These are phyloP conservation scores for Tridacna crocea DNA, from an alignment of 2,888 invertebrate genomes.

Conservation along the genomic window DNA sequence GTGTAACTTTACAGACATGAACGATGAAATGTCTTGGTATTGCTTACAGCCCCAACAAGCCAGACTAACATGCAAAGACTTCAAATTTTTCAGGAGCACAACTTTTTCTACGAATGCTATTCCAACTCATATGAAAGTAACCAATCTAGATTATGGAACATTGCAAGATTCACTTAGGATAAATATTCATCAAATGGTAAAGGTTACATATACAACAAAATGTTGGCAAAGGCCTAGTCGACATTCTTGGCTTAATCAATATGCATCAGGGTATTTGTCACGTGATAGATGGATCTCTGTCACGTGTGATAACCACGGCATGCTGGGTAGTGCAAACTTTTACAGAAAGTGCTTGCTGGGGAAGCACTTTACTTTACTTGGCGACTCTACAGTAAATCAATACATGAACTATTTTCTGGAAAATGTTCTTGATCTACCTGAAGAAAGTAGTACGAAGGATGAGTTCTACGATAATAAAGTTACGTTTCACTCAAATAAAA, in stretches of 20 bases:
- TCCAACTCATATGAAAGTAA: constrained; percentile 24
- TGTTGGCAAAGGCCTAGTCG: constrained; percentile 14
- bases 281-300: constrained; percentile 3
- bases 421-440: constrained; percentile 15
- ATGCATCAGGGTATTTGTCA: constrained; percentile 35
- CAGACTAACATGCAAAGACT: constrained; percentile 25
- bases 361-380: constrained; percentile 38
- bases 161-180: constrained; percentile 7
- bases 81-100: constrained; percentile 24
- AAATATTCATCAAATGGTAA: not conserved
- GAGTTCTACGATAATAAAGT: not conserved
- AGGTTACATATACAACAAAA: not conserved
- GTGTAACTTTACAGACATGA: constrained; percentile 50
- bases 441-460: constrained; percentile 8
- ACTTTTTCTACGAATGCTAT: not conserved
- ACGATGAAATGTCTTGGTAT: constrained; percentile 40
- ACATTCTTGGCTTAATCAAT: constrained; percentile 29
- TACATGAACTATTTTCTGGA: constrained; percentile 37
- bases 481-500: constrained; percentile 21
- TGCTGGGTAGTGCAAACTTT: not conserved
- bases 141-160: constrained; percentile 18
- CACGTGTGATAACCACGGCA: not conserved
- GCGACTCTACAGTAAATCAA: constrained; percentile 49
- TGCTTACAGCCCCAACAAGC: constrained; percentile 37
- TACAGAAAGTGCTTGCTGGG: constrained; percentile 40